Evolutionary conservation across 1,140 invertebrate genomes (phyloP), one percentile per base, ranked within the genome.

Genomic region (Drosophila repleta): DNA sequence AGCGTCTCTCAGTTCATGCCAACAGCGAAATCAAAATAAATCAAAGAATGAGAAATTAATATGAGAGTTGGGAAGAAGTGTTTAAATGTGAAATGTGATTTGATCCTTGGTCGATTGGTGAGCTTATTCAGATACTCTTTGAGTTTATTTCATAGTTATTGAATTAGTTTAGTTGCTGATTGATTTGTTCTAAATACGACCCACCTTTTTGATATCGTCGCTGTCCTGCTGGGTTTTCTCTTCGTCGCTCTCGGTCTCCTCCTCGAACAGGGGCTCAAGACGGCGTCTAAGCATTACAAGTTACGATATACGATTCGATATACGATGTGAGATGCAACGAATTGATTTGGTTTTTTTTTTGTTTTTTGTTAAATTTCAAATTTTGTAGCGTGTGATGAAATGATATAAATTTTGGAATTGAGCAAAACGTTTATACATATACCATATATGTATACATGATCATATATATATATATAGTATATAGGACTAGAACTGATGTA

Each of bases 201-300:
- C 90, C 90, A 91, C 90, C 90, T 91, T 91, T 91, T 91, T 91
- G 69, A 91, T 73, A 74, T 91, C 89, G 75, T 91, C 90, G 84
- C 89, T 90, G 60, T 91, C 90, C 75, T 90, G 90, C 45, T 91
- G 90, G 17, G 90, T 91, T 71, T 91, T 91, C 74, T 91, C 90
- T 78, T 91, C 91, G 62, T 91, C 91, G 76, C 91, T 92, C 72
- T 92, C 91, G 41, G 91, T 92, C 66, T 95, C 94, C 92, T 95
- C 94, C 92, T 95, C 94, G 69, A 95, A 93, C 41, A 95, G 92
- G 41, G 94, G 94, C 87, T 95, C 94, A 89, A 95, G 91, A 76
- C 94, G 93, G 92, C 94, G 89, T 89, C 91, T 92, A 91, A 74
- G 83, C 60, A 82, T 81, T 74, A 67, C 75, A 74, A 67, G 57